Conservation (phyloP, 2,797 vertebrate species). For the Cynopterus sphinx region DNA sequence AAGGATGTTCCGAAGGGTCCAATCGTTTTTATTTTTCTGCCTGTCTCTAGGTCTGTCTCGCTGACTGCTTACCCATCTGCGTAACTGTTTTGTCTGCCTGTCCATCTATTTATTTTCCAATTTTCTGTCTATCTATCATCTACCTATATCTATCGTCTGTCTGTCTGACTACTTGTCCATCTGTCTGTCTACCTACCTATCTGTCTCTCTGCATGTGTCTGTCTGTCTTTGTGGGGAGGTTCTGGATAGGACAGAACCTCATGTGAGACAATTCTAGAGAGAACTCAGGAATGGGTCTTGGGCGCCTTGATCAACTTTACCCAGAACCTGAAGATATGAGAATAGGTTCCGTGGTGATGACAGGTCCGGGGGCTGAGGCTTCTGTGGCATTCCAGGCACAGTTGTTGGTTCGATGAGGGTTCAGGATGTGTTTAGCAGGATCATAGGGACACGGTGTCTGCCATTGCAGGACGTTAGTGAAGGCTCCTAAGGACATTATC, state of each 20-base stretch:
- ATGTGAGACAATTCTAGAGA: background rate
- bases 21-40: background rate
- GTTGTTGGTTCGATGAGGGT: too few species aligned
- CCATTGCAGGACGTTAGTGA: background rate
- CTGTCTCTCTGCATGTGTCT: background rate
- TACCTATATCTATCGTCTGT: background rate
- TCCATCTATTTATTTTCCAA: too few species aligned
- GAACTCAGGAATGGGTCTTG: background rate
- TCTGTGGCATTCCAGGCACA: accelerated
- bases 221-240: background rate
- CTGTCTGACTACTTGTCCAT: background rate
- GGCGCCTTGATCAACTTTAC: background rate
- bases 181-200: background rate
- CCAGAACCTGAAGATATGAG: background rate
- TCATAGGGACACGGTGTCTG: background rate
- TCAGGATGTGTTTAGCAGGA: background rate
- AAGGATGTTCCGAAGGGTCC: background rate
- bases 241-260: background rate
- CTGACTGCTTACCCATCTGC: background rate
- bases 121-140: too few species aligned
- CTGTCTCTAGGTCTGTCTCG: background rate
- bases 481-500: background rate
- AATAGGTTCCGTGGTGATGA: accelerated
- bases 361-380: background rate
- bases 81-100: too few species aligned